These are phyloP conservation scores for Trissolcus japonicus DNA, from an alignment of 2,888 invertebrate genomes.

Conservation along the genomic window DNA sequence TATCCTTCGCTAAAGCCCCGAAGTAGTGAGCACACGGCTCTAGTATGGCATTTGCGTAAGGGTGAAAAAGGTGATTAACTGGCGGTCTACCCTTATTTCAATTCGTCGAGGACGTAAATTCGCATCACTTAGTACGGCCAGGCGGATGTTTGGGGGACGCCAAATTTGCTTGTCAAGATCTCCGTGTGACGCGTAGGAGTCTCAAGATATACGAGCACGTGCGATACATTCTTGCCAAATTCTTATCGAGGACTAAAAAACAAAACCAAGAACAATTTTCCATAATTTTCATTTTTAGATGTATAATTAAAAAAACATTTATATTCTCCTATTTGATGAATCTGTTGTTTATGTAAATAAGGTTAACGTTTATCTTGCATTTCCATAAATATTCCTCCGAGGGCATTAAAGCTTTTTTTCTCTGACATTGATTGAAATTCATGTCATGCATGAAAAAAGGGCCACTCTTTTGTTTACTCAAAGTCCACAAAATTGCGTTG, in stretches of 20 bases:
- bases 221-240: conserved; percentile 34
- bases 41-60: conserved; percentile 15
- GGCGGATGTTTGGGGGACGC: conserved; percentile 43
- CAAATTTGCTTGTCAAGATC: conserved; percentile 28
- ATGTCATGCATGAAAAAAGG: conserved; percentile 43
- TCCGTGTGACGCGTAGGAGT: conserved; percentile 17
- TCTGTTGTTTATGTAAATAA: no score
- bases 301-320: not conserved
- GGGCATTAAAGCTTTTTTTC: conserved; percentile 32
- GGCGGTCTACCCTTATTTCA: conserved; percentile 66
- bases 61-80: conserved; percentile 62
- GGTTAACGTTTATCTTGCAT: not conserved
- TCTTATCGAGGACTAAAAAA: conserved; percentile 30
- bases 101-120: conserved; percentile 67
- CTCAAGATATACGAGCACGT: conserved; percentile 31
- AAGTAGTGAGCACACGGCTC: conserved; percentile 16
- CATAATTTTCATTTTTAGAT: conserved; percentile 6
- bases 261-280: conserved; percentile 10
- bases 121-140: conserved; percentile 61
- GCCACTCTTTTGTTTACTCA: conserved; percentile 52
- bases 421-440: conserved; percentile 14
- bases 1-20: conserved; percentile 24
- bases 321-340: no score
- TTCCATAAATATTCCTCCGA: not conserved
- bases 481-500: conserved; percentile 51